These are phyloP conservation scores for Steatocranus sp. DNA, from an alignment of 2,797 vertebrate genomes.

Conservation along the genomic window DNA sequence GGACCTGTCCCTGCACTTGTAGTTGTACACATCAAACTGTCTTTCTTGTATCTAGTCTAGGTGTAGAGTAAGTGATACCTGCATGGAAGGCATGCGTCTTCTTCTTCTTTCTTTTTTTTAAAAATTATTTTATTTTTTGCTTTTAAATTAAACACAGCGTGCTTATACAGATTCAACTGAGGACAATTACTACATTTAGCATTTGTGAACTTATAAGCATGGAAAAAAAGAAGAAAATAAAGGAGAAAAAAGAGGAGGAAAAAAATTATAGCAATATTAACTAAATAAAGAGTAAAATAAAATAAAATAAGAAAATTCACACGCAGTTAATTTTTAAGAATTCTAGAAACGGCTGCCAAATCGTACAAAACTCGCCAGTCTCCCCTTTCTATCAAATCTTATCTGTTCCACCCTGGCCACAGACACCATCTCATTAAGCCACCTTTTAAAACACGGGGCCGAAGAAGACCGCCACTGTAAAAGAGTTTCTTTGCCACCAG, in stretches of 20 bases:
- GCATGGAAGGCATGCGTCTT: neutral
- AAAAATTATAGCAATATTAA: neutral
- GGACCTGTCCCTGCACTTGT: neutral
- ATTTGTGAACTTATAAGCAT: neutral
- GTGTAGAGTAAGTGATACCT: constrained; percentile 11
- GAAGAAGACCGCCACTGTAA: neutral
- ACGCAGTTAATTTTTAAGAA: neutral
- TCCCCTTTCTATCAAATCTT: neutral
- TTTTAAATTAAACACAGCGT: neutral
- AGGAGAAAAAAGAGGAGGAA: neutral
- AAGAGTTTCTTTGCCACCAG: neutral
- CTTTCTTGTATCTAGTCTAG: neutral
- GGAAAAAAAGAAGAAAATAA: neutral
- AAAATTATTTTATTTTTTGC: rapidly evolving
- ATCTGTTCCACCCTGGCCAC: neutral
- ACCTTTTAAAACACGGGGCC: neutral
- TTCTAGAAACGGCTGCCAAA: neutral
- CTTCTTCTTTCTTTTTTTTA: neutral
- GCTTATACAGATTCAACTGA: neutral
- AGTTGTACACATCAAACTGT: neutral
- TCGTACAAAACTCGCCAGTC: neutral
- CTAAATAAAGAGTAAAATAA: neutral
- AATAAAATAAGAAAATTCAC: neutral
- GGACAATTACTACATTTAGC: neutral
- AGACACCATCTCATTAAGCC: too few species aligned